Evolutionary conservation across 64 coral and sea anemone genomes (phyloP).

Genomic region (Catalaphyllia jardinei): DNA sequence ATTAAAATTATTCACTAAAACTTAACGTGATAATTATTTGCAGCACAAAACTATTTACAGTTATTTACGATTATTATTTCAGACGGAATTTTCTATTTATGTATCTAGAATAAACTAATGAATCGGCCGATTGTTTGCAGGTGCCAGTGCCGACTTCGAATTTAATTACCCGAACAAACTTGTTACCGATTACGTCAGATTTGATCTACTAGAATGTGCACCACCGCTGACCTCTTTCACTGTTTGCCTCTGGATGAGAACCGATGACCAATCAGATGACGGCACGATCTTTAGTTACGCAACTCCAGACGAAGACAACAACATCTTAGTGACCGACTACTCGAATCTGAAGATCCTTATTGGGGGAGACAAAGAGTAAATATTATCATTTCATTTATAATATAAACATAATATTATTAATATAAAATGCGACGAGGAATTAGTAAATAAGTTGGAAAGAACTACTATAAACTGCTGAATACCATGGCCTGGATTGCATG

Average conservation of each 20-base stretch:
- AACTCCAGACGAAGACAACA: neutral
- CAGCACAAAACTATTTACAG: no score
- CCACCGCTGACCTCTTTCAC: conserved; percentile 14
- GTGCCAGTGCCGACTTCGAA: neutral
- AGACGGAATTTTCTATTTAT: no score
- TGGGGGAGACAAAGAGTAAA: neutral
- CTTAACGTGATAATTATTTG: no score
- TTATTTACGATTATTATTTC: no score
- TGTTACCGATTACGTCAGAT: neutral
- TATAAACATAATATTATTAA: no score
- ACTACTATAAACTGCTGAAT: no score
- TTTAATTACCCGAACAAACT: neutral
- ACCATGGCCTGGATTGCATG: no score
- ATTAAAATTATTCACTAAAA: no score
- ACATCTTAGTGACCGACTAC: neutral
- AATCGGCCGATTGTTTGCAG: neutral
- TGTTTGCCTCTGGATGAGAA: neutral
- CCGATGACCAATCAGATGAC: neutral
- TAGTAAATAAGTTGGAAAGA: no score
- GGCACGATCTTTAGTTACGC: conserved; percentile 12
- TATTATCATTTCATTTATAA: no score
- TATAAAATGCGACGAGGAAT: no score
- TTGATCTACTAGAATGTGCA: neutral
- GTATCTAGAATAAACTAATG: no score
- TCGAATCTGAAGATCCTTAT: neutral